Conservation (phyloP, 2,888 invertebrate species). For the Agrochola lychnidis region DNA sequence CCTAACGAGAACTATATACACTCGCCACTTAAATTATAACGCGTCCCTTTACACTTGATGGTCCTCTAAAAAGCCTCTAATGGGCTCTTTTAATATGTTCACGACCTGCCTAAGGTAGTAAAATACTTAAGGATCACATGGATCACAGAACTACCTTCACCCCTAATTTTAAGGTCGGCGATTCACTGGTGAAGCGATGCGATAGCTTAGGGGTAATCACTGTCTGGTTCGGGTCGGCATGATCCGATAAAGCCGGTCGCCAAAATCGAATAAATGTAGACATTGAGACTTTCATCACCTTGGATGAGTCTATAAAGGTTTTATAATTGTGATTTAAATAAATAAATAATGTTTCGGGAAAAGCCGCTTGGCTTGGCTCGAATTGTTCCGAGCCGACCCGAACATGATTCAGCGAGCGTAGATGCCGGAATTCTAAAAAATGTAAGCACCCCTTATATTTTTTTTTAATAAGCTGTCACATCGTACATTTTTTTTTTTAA, state of each 20-base stretch:
- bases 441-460: not conserved
- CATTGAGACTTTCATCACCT: no score
- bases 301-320: no score
- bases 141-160: constrained; percentile 42
- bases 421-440: not conserved
- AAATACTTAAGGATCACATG: constrained; percentile 52
- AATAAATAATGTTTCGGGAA: not conserved
- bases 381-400: no score
- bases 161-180: constrained; percentile 32
- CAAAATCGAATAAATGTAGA: not conserved
- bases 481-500: not conserved
- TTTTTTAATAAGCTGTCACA: not conserved
- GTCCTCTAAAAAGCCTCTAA: constrained; percentile 44
- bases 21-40: constrained; percentile 43
- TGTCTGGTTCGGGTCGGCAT: no score
- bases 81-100: constrained; percentile 55
- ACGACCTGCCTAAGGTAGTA: constrained; percentile 39
- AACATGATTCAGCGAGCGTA: not conserved
- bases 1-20: constrained; percentile 29
- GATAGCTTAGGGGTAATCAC: not conserved
- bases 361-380: no score
- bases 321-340: no score
- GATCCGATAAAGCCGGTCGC: no score
- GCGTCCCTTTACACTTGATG: constrained; percentile 42
- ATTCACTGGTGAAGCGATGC: not conserved